A percentile compares a stretch with the other conserved stretches of the same genome.
Conservation (phyloP, 2,888 invertebrate genomes). For the Scrobipalpa atriplicella region DNA sequence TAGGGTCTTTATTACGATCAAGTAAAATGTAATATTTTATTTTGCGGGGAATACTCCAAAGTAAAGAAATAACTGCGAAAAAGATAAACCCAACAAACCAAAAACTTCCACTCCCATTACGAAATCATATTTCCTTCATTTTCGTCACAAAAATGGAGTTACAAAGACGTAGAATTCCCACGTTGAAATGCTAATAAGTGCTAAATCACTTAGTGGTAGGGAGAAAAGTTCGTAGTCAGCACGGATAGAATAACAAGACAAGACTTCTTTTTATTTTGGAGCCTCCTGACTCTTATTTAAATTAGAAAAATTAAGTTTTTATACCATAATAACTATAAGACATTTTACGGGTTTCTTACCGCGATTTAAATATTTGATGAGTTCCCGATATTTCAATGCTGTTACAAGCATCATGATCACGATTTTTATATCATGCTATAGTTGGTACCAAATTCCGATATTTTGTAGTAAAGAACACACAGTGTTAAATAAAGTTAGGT, state of each 20-base stretch:
- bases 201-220: constrained; percentile 45
- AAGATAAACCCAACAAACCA: constrained; percentile 1
- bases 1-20: too few relatives aligned
- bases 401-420: too few relatives aligned
- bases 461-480: too few relatives aligned
- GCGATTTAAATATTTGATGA: too few relatives aligned
- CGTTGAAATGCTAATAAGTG: constrained; percentile 39
- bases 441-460: too few relatives aligned
- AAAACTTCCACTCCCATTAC: neutral
- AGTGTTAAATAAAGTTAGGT: too few relatives aligned
- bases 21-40: too few relatives aligned
- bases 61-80: neutral
- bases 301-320: too few relatives aligned
- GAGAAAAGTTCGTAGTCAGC: constrained; percentile 46
- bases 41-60: neutral
- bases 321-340: too few relatives aligned
- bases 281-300: neutral
- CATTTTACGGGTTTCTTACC: too few relatives aligned
- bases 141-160: constrained; percentile 23
- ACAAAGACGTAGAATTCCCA: constrained; percentile 23
- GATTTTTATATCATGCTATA: too few relatives aligned
- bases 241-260: neutral
- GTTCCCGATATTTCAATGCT: too few relatives aligned
- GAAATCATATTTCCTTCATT: constrained; percentile 25
- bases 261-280: neutral